A percentile compares a stretch with the other conserved stretches of the same genome.
phyloP scores from a whole-genome alignment of 2,888 invertebrate genomes.

The Hydroisotoma schaefferi region DNA sequence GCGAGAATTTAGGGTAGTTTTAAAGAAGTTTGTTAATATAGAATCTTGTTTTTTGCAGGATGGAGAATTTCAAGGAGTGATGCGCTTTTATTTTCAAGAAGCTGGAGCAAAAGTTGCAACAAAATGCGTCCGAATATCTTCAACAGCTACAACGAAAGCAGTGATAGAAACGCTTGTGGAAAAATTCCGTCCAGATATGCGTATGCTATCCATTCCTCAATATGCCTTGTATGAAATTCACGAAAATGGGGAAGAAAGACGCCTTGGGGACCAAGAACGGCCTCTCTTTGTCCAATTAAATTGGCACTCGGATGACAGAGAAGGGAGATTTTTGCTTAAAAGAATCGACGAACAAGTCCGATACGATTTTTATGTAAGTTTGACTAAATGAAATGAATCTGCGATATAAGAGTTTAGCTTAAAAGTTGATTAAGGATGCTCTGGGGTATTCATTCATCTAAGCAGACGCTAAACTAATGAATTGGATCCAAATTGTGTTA shows the following conservation, averaged over 20 bases:
- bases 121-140: slow-evolving; percentile 96
- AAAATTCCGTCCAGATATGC: slow-evolving; percentile 99
- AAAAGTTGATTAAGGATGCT: no score
- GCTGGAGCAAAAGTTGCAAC: slow-evolving; percentile 97
- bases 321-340: slow-evolving; percentile 91
- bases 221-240: slow-evolving; percentile 68
- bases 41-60: slow-evolving; percentile 76
- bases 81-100: slow-evolving; percentile 99
- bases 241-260: slow-evolving; percentile 80
- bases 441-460: no score
- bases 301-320: slow-evolving; percentile 98
- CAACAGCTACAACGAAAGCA: slow-evolving; percentile 91
- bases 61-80: slow-evolving; percentile 97
- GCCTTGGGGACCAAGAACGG: slow-evolving; percentile 84
- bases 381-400: not conserved
- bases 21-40: no score
- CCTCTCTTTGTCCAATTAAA: slow-evolving; percentile 95
- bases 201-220: slow-evolving; percentile 74
- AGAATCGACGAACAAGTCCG: slow-evolving; percentile 78
- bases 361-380: slow-evolving; percentile 45
- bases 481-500: not conserved
- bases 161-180: slow-evolving; percentile 96
- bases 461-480: no score
- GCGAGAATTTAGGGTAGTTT: no score
- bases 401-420: no score